These are phyloP conservation scores for Metellina segmentata DNA, from an alignment of 2,888 invertebrate species.

Conservation along the genomic window DNA sequence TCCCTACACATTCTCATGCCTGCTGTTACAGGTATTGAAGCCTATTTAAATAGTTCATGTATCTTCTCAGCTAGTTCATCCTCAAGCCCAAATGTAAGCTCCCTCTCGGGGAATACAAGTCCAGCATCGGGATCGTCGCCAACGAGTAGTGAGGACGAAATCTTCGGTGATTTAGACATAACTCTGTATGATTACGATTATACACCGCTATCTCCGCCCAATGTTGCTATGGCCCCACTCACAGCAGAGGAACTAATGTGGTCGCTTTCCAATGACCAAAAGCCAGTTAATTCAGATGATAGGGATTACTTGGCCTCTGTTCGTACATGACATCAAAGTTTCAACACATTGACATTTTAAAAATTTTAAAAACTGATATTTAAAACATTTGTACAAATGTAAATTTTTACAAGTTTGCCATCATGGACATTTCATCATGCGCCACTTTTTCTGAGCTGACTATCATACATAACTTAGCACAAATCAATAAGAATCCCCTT, in stretches of 20 bases:
- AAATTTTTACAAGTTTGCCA: slow-evolving; percentile 66
- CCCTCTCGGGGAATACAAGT: slow-evolving; percentile 54
- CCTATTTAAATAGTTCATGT: slow-evolving; percentile 37
- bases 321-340: slow-evolving; percentile 63
- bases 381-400: slow-evolving; percentile 68
- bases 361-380: slow-evolving; percentile 47
- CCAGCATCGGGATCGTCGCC: slow-evolving; percentile 72
- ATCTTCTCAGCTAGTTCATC: slow-evolving; percentile 52
- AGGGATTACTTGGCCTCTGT: slow-evolving; percentile 67
- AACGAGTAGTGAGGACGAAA: slow-evolving; percentile 78
- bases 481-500: slow-evolving; percentile 27
- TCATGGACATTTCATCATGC: slow-evolving; percentile 42
- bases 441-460: slow-evolving; percentile 48
- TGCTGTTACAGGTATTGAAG: slow-evolving; percentile 56
- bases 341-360: slow-evolving; percentile 35
- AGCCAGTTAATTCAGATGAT: slow-evolving; percentile 52
- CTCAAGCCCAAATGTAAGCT: slow-evolving; percentile 56
- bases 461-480: slow-evolving; percentile 55
- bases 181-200: slow-evolving; percentile 84
- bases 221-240: slow-evolving; percentile 80
- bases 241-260: slow-evolving; percentile 81
- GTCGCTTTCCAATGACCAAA: slow-evolving; percentile 71
- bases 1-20: slow-evolving; percentile 76
- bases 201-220: slow-evolving; percentile 80
- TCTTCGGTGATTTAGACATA: slow-evolving; percentile 84